Evolutionary conservation across 2,113 vertebrate genomes (phyloP), one percentile per base, ranked within the genome.

Genomic region (Tachysurus vachellii): DNA sequence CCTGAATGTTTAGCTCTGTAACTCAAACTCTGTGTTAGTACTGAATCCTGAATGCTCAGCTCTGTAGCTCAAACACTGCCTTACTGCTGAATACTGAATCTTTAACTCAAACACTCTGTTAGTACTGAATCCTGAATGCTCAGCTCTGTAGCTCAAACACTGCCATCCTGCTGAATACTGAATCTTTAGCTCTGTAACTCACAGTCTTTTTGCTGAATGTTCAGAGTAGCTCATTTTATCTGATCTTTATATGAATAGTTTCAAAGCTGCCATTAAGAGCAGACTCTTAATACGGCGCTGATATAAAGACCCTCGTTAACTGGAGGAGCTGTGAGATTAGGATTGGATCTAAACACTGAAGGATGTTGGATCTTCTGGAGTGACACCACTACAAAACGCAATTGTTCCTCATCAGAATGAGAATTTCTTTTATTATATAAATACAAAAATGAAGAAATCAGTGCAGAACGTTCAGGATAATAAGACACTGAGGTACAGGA

Each of bases 191-290:
- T 23, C 36, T 44, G 19, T 23, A 21, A 8, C 19, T 11, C 36
- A 42, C 31, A 3, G 73, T 50, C 1, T 42, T 44, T 9, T 8
- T 73, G 36, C 70, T 44, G 19, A 73, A 21, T n/a, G 21, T 73
- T 26, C 31, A 53, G 26, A 68, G 57, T 21, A 79, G 17, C 73
- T 79, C 75, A 79, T 85, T 85, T 80, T 28, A 47, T 8, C 53
- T 47, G 23, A 75, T 44, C n/a, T 23, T 64, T 77, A 47, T 7
- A 62, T n/a, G 11, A n/a, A 64, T 36, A 21, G 28, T n/a, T 77
- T 64, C n/a, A 59, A 77, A 50, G 59, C 42, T 64, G 26, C 53
- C 71, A 62, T 76, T 85, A 47, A 59, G 53, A 70, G 66, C 44
- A 36, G 44, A 82, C 28, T 16, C 64, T 26, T 70, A 47, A 47